Base-by-base conservation (phyloP, 2,888 invertebrate species). In the Rhorus exstirpatorius region DNA sequence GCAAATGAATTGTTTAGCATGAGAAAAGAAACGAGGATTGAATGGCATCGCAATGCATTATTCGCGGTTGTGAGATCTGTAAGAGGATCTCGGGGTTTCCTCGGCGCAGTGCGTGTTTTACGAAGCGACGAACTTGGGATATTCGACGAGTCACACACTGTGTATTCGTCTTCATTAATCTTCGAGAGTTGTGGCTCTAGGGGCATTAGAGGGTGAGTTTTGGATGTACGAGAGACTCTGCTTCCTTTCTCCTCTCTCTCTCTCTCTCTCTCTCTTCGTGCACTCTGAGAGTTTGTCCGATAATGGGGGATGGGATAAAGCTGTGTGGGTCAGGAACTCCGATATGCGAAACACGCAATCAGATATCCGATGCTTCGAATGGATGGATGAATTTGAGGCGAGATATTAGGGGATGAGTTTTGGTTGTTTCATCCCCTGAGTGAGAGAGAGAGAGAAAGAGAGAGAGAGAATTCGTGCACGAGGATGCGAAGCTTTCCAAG, bases 401-500 rank as follows among this genome's bases (percentile, higher is more conserved):
- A 51, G 61, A 79, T 17, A 53, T 53, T 17, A 3, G 31, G 53
- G 55, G 70, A 35, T 46, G 55, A 70, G 63, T 70, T 75, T 55
- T 55, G 35, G 41, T 55, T 76, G 55, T 65, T 75, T 58, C 70
- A 63, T 55, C 46, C 46, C 41, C 8, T 24, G 55, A 21, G 46
- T 46, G 35, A 44, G 19, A 38, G 17, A 41, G 17, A 55, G 44
- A 71, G 44, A 21, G 38, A 31, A 4, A 31, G 31, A 31, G 14
- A 14, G 58, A 58, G 55, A 17, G 55, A 17, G 17, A 53, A 35
- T 75, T 53, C 75, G 55, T 46, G n/a, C n/a, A n/a, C n/a, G n/a
- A 68, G 24, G 75, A 31, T 60, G 31, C 49, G 80, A 74, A 68
- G 80, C 81, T 87, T 84, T 81, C 71, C 81, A 83, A 78, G 84